Base-by-base conservation (phyloP, 2,797 vertebrate species). In the Esox masquinongy region DNA sequence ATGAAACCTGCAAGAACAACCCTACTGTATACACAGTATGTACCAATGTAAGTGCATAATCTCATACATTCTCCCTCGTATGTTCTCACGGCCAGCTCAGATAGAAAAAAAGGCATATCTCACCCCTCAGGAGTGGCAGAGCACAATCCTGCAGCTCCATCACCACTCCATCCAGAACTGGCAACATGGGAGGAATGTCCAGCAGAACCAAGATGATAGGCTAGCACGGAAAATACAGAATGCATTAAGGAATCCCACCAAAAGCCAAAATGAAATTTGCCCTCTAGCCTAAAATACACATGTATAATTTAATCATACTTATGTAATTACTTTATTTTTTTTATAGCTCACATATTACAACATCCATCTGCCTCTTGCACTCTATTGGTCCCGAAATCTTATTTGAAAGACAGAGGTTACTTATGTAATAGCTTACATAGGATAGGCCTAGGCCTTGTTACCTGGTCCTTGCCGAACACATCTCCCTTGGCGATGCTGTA, bases 111-210 rank as follows among this genome's bases (percentile, higher is more conserved):
- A 24, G 11, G 22, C 0, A 24, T 0, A 4, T 1, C 89, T 90
- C 81, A 99, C 98, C 97, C 93, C 88, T 96, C 82, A 99, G 92
- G 69, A 99, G 94, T 0, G 97, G 97, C 69, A 98, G 94, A 80
- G 97, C 96, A 53, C 97, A 98, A 86, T 99, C 98, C 91, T 98
- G 97, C 82, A 99, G 94, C 91, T 99, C 98, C 98, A 99, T 99
- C 82, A 99, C 94, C 12, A 99, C 96, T 0, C 98, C 98, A 0
- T 97, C 95, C 82, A 99, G 78, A 2, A 99, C 98, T 0, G 95
- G 93, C 94, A 98, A 94, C 97, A 98, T 99, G 64, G 97, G 97
- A 39, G 97, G 94, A 88, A 99, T 99, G 89, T 99, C 97, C 91
- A 99, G 89, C 53, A 99, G 94, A 75, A 97, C 86, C 83, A 99